phyloP scores from a whole-genome alignment of 1,140 invertebrate genomes.

The Pseudomyrmex pallidus region DNA sequence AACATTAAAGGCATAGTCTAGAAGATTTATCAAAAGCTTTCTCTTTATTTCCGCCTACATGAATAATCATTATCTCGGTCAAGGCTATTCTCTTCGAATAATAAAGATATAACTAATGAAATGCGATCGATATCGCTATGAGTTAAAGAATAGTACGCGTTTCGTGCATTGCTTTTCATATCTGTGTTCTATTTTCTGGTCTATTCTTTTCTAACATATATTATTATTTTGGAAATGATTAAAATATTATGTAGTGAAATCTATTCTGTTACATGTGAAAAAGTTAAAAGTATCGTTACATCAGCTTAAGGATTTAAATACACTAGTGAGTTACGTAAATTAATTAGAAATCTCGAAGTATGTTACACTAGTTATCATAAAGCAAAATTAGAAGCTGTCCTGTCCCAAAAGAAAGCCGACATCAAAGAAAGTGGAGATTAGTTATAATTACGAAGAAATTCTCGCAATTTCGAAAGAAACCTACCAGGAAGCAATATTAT shows the following conservation, averaged over 20 bases:
- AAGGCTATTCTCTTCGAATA: slow-evolving; percentile 34
- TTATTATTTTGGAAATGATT: neutral
- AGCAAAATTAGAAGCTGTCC: neutral
- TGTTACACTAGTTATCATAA: neutral
- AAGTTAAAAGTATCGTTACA: neutral
- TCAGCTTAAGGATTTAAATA: neutral
- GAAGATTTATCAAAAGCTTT: neutral
- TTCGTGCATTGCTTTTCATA: slow-evolving; percentile 9
- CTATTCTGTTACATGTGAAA: neutral
- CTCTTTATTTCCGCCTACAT: neutral
- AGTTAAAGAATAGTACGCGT: slow-evolving; percentile 2
- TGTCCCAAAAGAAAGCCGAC: neutral
- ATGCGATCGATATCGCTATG: slow-evolving; percentile 24
- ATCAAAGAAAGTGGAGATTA: neutral
- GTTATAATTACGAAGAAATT: slow-evolving; percentile 52
- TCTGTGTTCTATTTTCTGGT: neutral
- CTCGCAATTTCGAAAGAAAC: slow-evolving; percentile 28
- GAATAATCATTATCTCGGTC: slow-evolving; percentile 26
- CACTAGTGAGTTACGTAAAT: neutral
- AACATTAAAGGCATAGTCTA: neutral
- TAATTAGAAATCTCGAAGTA: neutral
- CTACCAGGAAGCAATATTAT: slow-evolving; percentile 7
- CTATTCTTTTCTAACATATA: no score
- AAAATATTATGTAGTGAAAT: neutral
- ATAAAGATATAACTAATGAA: slow-evolving; percentile 11